Evolutionary conservation across 37 sponge, comb jelly and placozoan genomes (phyloP).

Genomic region (Cliona cf. orientalis): DNA sequence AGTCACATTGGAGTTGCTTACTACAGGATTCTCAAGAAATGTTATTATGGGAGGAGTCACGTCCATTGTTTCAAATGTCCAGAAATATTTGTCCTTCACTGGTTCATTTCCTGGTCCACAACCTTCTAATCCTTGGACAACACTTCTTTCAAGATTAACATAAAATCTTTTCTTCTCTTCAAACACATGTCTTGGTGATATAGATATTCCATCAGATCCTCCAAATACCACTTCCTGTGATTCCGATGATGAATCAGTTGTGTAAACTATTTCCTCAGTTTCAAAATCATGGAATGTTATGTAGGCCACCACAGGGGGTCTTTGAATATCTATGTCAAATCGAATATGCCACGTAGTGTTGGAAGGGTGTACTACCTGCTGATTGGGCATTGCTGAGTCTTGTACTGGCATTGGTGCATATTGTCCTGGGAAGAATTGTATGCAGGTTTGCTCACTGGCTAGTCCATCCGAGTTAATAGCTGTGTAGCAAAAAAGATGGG

Average conservation of each 20-base stretch:
- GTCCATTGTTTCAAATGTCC: conserved; percentile 48
- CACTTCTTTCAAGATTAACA: conserved; percentile 28
- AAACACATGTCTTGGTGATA: conserved; percentile 19
- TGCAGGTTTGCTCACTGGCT: conserved; percentile 37
- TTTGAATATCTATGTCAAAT: conserved; percentile 30
- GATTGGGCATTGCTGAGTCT: conserved; percentile 17
- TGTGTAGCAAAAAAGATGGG: conserved; percentile 39
- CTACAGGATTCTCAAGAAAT: conserved; percentile 3
- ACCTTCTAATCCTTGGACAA: conserved; percentile 22
- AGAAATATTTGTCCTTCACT: conserved; percentile 19
- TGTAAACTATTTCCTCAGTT: conserved; percentile 12
- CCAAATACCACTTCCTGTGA: conserved; percentile 25
- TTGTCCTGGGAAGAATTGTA: conserved; percentile 22
- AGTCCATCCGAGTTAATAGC: conserved; percentile 33
- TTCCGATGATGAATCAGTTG: conserved; percentile 24
- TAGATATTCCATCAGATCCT: background rate
- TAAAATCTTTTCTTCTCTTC: conserved; percentile 19
- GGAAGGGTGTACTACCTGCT: conserved; percentile 19
- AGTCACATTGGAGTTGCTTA: conserved; percentile 29
- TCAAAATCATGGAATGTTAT: conserved; percentile 10
- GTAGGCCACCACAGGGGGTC: conserved; percentile 14
- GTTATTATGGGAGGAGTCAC: conserved; percentile 33
- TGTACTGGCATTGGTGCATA: conserved; percentile 14
- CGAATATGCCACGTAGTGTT: conserved; percentile 10
- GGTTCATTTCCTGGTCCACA: conserved; percentile 54